Base-by-base conservation (phyloP, 2,797 vertebrate species). In the Propithecus perrieri region DNA sequence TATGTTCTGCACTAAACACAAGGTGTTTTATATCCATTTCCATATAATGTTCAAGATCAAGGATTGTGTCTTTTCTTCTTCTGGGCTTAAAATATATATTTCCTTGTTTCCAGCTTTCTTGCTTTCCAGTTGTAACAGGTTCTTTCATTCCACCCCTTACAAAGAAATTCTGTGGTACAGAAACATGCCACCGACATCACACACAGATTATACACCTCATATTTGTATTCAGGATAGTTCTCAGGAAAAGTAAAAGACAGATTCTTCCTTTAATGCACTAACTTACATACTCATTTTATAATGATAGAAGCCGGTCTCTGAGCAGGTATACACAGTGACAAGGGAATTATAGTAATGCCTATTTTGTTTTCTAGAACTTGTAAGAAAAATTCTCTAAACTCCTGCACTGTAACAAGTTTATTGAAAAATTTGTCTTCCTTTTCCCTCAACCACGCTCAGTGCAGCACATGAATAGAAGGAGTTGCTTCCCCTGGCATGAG, bases 41-140 rank as follows among this genome's bases (percentile, higher is more conserved):
- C 53, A 41, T 35, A 7, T 46, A 48, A 80, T 8, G 4, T 80
- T 33, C 10, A 57, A 26, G 57, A 86, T 50, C 6, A 85, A 79
- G 13, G 48, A 67, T 10, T 63, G 9, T 80, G 41, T 76, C 28
- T 65, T 80, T 65, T 84, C 38, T 59, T 50, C 61, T 79, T 30
- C 53, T n/a, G 50, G 41, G 22, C 59, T 91, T 84, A 75, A 84
- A 43, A 80, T n/a, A 63, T 38, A 5, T 17, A 22, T 91, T 35
- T 90, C 50, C n/a, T 57, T 69, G 72, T 80, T 89, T 91, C 61
- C 63, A 76, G 10, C 28, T 96, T 91, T 95, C 81, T 55, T 81
- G 22, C 33, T 78, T 63, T 93, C 65, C 41, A 59, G 0, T 76
- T 85, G 63, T 80, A 79, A 18, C 57, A 75, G 59, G 10, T 26